Evolutionary conservation across 1,140 invertebrate genomes (phyloP), one percentile per base, ranked within the genome.

Genomic region (Drosophila ogumai): DNA sequence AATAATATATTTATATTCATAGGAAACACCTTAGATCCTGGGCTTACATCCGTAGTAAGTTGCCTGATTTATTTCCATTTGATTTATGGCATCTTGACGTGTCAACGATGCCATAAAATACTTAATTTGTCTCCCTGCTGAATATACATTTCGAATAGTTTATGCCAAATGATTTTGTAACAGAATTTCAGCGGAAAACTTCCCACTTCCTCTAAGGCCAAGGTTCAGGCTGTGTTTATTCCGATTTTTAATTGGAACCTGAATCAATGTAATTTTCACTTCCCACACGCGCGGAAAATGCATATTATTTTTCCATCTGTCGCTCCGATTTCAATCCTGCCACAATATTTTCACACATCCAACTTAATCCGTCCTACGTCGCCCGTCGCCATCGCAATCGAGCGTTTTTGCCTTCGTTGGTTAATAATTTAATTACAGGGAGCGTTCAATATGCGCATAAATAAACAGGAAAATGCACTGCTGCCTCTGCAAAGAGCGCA

Each of bases 401-500:
- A 19, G 15, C 47, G 12, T 15, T 65, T 65, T 28, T 43, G 40
- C 47, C 58, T 56, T 54, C 66, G 66, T 36, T 68, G 41, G 43
- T 66, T 38, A 82, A 88, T 88, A 80, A 82, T 84, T 82, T 66
- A 84, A 88, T 87, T 82, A 74, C 46, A 46, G 65, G 58, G 67
- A 63, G 64, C 79, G 76, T 80, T 78, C 76, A 67, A 73, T 87
- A 76, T 86, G 82, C 75, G 65, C 82, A 86, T 87, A 82, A 87
- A 82, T 82, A 87, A 86, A 69, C 50, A 56, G 75, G 64, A 66
- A 54, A 68, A 22, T 72, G 66, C 54, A 59, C 44, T 72, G 55
- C 40, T 34, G 31, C 28, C 38, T 6, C n/a, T 38, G 19, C 10
- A 32, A 15, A 43, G 43, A 6, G 12, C 5, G 25, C 43, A 1